A percentile compares a stretch with the other conserved stretches of the same genome.
phyloP scores from a whole-genome alignment of 2,113 vertebrate species.

The Microtus richardsoni region DNA sequence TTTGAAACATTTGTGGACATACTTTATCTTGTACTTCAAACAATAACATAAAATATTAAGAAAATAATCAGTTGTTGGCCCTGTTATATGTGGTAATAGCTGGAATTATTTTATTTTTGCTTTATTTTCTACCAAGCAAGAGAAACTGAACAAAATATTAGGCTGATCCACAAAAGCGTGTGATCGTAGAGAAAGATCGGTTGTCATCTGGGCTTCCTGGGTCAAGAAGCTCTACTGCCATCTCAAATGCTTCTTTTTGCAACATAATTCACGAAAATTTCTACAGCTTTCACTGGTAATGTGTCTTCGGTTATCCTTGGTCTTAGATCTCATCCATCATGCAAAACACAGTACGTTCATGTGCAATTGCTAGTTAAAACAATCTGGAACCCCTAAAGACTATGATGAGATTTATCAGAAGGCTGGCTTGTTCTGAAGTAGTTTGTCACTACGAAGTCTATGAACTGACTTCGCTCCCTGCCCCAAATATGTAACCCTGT shows the following conservation, averaged over 20 bases:
- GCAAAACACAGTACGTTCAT: constrained; percentile 56
- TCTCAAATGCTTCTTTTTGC: constrained; percentile 21
- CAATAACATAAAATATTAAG: constrained; percentile 14
- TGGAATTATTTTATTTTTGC: not conserved
- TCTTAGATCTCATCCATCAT: constrained; percentile 58
- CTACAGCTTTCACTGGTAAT: constrained; percentile 40
- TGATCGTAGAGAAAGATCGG: not conserved
- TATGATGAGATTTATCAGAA: constrained; percentile 45
- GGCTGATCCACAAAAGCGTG: constrained; percentile 15
- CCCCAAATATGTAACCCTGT: constrained; percentile 57
- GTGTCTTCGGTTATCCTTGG: constrained; percentile 57
- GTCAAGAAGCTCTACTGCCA: not conserved
- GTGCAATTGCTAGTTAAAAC: constrained; percentile 70
- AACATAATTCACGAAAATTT: constrained; percentile 43
- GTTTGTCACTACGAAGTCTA: constrained; percentile 34
- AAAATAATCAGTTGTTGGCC: constrained; percentile 27
- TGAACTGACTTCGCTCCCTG: constrained; percentile 48
- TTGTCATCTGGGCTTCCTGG: not conserved
- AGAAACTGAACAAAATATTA: constrained; percentile 33
- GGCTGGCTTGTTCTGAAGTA: constrained; percentile 50
- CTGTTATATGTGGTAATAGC: constrained; percentile 39
- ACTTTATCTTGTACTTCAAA: not conserved
- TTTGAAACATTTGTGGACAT: constrained; percentile 32
- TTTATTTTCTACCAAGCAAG: constrained; percentile 42
- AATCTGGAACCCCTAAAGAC: constrained; percentile 34